Evolutionary conservation across 2,113 vertebrate species (phyloP), one percentile per base, ranked within the genome.

Genomic region (Phylloscopus whistleri): DNA sequence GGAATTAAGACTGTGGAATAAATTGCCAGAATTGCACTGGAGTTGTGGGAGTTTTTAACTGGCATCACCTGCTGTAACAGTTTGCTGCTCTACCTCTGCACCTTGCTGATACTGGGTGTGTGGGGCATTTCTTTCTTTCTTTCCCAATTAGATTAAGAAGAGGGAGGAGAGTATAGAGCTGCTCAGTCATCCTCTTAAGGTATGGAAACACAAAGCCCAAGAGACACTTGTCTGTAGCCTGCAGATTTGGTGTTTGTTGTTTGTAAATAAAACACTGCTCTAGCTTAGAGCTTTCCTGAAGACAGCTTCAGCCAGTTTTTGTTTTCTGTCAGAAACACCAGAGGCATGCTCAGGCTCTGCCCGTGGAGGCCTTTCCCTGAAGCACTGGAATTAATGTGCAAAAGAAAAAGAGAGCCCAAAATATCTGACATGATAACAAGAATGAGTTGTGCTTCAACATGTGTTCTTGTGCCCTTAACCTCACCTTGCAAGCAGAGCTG

Each of bases 81-180:
- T 60, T 46, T 33, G 41, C n/a, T 48, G n/a, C n/a, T 30, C 12
- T 67, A 10, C 26, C 33, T 81, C 16, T 52, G n/a, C 37, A n/a
- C 0, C 0, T 22, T 53, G 74, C 39, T 3, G 1, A 9, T 31
- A 10, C 4, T 41, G 35, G 23, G 7, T 7, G 31, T 33, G 35
- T 4, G 28, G 13, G 16, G 7, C 30, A 27, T 39, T 80, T 64
- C 23, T 39, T 2, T 37, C 9, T 73, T 80, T 64, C 49, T 14
- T 44, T 55, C 33, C 21, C 4, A 4, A 4, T 56, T 56, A 43
- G 60, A 24, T 86, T 52, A 55, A 64, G 62, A 48, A 18, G 51
- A 59, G 21, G 16, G 16, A 87, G 15, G 31, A 44, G 24, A 79
- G 15, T 4, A 15, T 69, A 62, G 62, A 60, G 16, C 6, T 67